These are phyloP conservation scores for Pyrochroa serraticornis DNA, from an alignment of 2,888 invertebrate genomes.

Conservation along the genomic window DNA sequence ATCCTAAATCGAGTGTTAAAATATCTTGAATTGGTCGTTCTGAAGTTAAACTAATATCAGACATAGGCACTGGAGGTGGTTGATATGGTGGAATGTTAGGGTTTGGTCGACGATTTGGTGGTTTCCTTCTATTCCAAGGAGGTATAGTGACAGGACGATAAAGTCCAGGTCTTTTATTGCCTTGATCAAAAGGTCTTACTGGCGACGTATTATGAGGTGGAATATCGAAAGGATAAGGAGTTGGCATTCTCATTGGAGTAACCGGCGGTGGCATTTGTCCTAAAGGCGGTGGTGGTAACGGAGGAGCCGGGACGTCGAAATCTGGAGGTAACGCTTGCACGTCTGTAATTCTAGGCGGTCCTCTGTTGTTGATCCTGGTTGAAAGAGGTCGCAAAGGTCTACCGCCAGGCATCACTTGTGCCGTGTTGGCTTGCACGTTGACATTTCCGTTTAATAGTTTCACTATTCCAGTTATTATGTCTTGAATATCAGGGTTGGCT, in stretches of 20 bases:
- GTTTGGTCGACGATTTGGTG: conserved; percentile 57
- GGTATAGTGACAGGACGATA: conserved; percentile 64
- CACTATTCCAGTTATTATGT: conserved; percentile 88
- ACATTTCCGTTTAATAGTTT: conserved; percentile 88
- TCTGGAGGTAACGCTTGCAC: conserved; percentile 74
- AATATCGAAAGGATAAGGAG: conserved; percentile 79
- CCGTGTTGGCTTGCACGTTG: conserved; percentile 80
- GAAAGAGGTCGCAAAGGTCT: conserved; percentile 72
- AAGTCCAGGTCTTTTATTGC: conserved; percentile 60
- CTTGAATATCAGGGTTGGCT: conserved; percentile 81
- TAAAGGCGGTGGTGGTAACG: conserved; percentile 55
- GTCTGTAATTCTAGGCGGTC: conserved; percentile 85
- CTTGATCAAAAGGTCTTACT: conserved; percentile 34
- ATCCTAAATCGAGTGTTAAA: conserved; percentile 52
- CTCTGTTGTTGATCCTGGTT: conserved; percentile 86
- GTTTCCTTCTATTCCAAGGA: conserved; percentile 64
- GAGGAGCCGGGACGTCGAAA: conserved; percentile 64
- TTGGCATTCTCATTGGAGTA: conserved; percentile 62
- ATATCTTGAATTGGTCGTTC: conserved; percentile 54
- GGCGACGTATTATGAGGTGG: conserved; percentile 65
- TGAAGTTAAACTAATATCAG: conserved; percentile 53
- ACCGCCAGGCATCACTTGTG: conserved; percentile 57
- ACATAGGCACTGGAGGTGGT: conserved; percentile 63
- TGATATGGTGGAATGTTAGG: conserved; percentile 70
- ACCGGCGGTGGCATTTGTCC: conserved; percentile 60